Percentiles rank a stretch among this genome's conserved stretches.
Conservation (phyloP, 2,113 vertebrate genomes). For the Miniopterus natalensis region DNA sequence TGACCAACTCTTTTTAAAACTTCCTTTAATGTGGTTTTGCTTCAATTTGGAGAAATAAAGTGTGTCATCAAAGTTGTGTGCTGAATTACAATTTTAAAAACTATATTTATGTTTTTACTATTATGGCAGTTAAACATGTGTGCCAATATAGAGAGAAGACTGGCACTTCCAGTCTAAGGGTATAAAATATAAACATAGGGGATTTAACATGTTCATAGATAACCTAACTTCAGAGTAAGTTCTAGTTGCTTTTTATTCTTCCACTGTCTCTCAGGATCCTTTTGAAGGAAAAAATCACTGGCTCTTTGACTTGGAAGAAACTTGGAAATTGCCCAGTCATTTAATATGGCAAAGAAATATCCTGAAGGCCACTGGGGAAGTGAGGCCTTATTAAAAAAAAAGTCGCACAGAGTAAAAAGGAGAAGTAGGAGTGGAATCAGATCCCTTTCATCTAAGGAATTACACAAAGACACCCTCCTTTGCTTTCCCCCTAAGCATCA, state of each 20-base stretch:
- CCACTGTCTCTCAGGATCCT: not conserved
- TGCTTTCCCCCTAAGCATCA: not conserved
- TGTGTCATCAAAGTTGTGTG: not conserved
- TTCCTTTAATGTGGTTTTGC: not conserved
- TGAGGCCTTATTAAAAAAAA: not conserved
- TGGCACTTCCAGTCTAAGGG: too few relatives aligned
- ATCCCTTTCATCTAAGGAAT: not conserved
- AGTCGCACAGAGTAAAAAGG: not conserved
- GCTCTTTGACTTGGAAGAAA: conserved; percentile 33
- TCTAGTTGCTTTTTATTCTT: not conserved
- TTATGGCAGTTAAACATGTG: not conserved
- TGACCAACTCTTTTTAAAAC: not conserved
- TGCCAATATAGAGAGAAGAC: not conserved
- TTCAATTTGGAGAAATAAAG: conserved; percentile 25
- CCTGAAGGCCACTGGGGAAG: not conserved
- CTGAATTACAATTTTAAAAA: not conserved
- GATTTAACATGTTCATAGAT: not conserved
- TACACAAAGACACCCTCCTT: not conserved
- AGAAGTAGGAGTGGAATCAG: not conserved
- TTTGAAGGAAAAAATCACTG: not conserved
- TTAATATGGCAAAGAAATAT: not conserved
- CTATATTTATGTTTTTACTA: not conserved
- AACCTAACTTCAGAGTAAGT: not conserved
- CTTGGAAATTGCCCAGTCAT: not conserved
- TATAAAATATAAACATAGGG: not conserved